Base-by-base conservation (phyloP, 2,113 vertebrate species). In the Zosterops borbonicus region DNA sequence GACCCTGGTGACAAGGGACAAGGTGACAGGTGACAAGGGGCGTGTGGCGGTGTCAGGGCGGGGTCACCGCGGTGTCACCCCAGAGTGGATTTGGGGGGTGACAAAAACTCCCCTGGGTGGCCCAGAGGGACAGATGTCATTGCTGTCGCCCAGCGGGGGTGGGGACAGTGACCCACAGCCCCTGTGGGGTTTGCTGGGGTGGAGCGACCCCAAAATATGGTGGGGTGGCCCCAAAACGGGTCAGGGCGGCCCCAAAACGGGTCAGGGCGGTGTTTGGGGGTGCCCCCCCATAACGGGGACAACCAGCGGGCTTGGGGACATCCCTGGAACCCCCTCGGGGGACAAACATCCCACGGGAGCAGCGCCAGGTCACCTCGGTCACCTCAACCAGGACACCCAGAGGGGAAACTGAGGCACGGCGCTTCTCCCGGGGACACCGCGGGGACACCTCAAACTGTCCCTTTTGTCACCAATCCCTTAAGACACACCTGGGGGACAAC, bases 131-230 rank as follows among this genome's bases (percentile, higher is more conserved):
- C 75, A 37, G 29, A 9, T 29, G n/a, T 13, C 49, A 16, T 19
- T 6, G 6, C 14, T 58, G 55, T 44, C 53, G 14, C 52, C 39
- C 17, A 2, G 39, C 5, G 13, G 62, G 37, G 24, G 20, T 3
- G 4, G 42, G 53, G 47, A 42, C 6, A 3, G 52, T 5, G 42
- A 49, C 39, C 20, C 42, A 2, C 2, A 3, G 25, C n/a, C n/a
- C 39, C n/a, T 3, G 11, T 6, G 12, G 25, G 12, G 8, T 12
- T 24, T 31, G 11, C 11, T 2, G 0, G 18, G 74, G 46, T 12
- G 75, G 29, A 28, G 6, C 27, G 46, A 11, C 58, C 44, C 65
- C 70, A 31, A 35, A 44, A 44, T 18, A 7, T 16, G 42, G 16
- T 8, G 17, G 17, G 17, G 7, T 4, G 17, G 4, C 42, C 42